Percentiles rank a stretch among this genome's conserved stretches.
phyloP scores from a whole-genome alignment of 2,888 invertebrate genomes.

The Hofmannophila pseudospretella region DNA sequence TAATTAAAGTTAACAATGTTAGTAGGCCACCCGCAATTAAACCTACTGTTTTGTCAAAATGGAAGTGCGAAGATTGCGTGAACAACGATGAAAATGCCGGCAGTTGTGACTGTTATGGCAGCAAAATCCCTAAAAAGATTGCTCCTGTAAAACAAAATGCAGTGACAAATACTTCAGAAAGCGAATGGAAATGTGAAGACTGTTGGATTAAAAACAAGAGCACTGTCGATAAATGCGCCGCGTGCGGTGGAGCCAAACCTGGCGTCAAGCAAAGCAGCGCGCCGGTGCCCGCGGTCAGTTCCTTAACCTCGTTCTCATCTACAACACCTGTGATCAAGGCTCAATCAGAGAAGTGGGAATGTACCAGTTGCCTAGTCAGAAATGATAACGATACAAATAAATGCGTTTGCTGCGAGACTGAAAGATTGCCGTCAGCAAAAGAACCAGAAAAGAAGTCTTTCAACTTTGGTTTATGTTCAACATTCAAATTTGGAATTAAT shows the following conservation, averaged over 20 bases:
- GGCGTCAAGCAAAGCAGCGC: slow-evolving; percentile 15
- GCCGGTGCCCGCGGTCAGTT: not conserved
- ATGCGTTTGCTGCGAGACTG: slow-evolving; percentile 54
- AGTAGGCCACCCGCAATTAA: slow-evolving; percentile 14
- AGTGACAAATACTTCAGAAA: not conserved
- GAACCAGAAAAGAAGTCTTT: slow-evolving; percentile 31
- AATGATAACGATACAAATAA: slow-evolving; percentile 39
- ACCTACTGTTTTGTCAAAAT: slow-evolving; percentile 24
- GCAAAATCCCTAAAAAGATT: slow-evolving; percentile 21
- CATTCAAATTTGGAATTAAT: slow-evolving; percentile 60
- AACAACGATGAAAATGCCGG: slow-evolving; percentile 29
- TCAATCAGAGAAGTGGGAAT: slow-evolving; percentile 54
- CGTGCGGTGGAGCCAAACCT: slow-evolving; percentile 38
- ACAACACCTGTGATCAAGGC: slow-evolving; percentile 27
- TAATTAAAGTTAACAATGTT: slow-evolving; percentile 18
- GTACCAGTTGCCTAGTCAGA: slow-evolving; percentile 46
- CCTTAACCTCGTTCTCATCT: slow-evolving; percentile 14
- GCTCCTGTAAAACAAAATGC: not conserved
- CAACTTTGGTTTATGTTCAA: slow-evolving; percentile 38
- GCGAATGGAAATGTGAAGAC: slow-evolving; percentile 40
- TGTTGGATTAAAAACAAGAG: slow-evolving; percentile 47
- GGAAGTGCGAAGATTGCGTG: slow-evolving; percentile 47
- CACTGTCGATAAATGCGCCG: slow-evolving; percentile 37
- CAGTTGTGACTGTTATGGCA: slow-evolving; percentile 43
- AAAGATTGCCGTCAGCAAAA: slow-evolving; percentile 24